Percentiles rank a stretch among this genome's conserved stretches.
phyloP scores from a whole-genome alignment of 1,140 invertebrate genomes.

The Muscidifurax raptorellus region DNA sequence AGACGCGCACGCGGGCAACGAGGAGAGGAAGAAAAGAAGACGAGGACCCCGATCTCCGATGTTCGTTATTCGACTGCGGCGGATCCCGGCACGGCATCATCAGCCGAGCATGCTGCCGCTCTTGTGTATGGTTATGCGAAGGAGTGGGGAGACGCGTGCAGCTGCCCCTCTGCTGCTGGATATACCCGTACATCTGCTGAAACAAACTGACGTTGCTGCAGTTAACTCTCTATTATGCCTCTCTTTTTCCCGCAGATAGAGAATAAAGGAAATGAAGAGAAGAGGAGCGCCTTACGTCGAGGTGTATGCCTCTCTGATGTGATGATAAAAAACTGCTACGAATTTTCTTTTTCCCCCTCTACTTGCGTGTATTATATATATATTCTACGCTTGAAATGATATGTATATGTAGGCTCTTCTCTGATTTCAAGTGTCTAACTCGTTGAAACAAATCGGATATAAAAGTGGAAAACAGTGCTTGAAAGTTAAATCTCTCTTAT shows the following conservation, averaged over 20 bases:
- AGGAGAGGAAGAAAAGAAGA: neutral
- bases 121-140: neutral
- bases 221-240: neutral
- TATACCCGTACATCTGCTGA: constrained; percentile 72
- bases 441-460: too few relatives aligned
- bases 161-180: constrained; percentile 65
- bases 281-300: neutral
- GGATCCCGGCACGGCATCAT: neutral
- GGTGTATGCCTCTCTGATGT: neutral
- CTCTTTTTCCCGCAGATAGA: neutral
- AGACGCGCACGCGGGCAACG: neutral
- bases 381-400: too few relatives aligned
- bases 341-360: too few relatives aligned
- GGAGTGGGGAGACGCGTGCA: constrained; percentile 61
- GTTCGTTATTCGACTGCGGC: constrained; percentile 10
- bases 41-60: constrained; percentile 8
- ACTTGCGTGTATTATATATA: too few relatives aligned
- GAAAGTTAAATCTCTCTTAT: too few relatives aligned
- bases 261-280: neutral
- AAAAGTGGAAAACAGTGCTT: too few relatives aligned
- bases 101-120: too few relatives aligned
- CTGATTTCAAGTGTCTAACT: too few relatives aligned
- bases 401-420: too few relatives aligned
- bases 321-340: too few relatives aligned
- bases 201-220: constrained; percentile 42